A percentile compares a stretch with the other conserved stretches of the same genome.
Conservation (phyloP, 23 tunicate species). For the Halocynthia roretzi region DNA sequence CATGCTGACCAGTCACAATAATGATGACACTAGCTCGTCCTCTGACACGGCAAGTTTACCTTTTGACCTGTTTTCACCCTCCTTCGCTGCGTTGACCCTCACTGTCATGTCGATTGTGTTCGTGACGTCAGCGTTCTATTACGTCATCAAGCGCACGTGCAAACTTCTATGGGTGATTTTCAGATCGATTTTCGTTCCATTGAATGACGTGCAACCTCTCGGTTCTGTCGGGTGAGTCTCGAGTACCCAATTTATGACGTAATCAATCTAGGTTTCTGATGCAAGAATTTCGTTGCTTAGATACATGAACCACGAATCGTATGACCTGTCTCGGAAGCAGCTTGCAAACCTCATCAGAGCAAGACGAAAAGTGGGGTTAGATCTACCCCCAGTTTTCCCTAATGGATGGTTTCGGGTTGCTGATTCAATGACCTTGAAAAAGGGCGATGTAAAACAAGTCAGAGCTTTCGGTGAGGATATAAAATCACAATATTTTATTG, state of each 20-base stretch:
- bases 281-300: neutral
- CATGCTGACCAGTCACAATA: too few species aligned
- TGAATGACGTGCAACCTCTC: conserved; percentile 30
- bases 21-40: too few species aligned
- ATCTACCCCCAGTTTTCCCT: conserved; percentile 87
- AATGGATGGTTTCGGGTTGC: conserved; percentile 92
- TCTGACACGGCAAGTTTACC: too few species aligned
- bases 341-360: conserved; percentile 57
- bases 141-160: neutral
- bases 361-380: conserved; percentile 73
- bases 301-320: conserved; percentile 13
- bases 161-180: neutral
- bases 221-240: conserved; percentile 66
- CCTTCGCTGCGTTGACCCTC: conserved; percentile 8
- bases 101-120: conserved; percentile 1
- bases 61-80: too few species aligned
- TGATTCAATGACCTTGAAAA: conserved; percentile 42
- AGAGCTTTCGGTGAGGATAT: conserved; percentile 48
- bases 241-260: neutral
- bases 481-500: neutral
- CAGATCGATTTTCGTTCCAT: conserved; percentile 32
- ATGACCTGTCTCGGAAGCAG: conserved; percentile 32
- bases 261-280: neutral
- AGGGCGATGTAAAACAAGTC: conserved; percentile 84
- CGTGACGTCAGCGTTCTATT: neutral